Conservation (phyloP, 2,888 invertebrate genomes). For the Philaethria dido region DNA sequence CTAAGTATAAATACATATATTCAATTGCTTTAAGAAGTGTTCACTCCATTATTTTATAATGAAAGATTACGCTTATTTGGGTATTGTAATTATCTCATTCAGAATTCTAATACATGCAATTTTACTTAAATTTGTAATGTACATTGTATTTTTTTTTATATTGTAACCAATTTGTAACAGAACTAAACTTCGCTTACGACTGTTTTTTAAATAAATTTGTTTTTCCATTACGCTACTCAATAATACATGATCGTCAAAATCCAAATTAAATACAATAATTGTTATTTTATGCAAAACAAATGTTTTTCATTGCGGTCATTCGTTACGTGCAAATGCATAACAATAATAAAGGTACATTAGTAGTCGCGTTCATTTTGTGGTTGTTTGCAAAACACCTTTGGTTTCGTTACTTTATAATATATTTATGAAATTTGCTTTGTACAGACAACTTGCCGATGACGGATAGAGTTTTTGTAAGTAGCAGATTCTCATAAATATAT, state of each 20-base stretch:
- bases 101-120: not conserved
- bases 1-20: too few relatives aligned
- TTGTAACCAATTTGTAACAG: not conserved
- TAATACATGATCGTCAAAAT: not conserved
- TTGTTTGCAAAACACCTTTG: conserved; percentile 16
- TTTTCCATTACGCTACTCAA: not conserved
- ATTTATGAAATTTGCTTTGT: not conserved
- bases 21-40: too few relatives aligned
- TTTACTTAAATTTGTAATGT: not conserved
- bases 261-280: not conserved
- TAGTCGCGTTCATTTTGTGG: conserved; percentile 10
- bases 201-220: not conserved
- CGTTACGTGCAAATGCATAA: conserved; percentile 19
- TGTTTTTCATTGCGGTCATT: conserved; percentile 16
- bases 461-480: not conserved
- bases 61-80: too few relatives aligned
- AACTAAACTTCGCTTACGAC: not conserved
- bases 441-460: not conserved
- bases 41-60: too few relatives aligned
- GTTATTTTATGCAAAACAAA: conserved; percentile 14
- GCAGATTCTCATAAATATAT: not conserved
- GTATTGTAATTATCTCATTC: too few relatives aligned
- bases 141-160: too few relatives aligned
- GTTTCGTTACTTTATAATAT: not conserved
- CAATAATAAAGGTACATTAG: conserved; percentile 16